phyloP scores from a whole-genome alignment of 2,113 vertebrate species.

The Malurus cyaneus region DNA sequence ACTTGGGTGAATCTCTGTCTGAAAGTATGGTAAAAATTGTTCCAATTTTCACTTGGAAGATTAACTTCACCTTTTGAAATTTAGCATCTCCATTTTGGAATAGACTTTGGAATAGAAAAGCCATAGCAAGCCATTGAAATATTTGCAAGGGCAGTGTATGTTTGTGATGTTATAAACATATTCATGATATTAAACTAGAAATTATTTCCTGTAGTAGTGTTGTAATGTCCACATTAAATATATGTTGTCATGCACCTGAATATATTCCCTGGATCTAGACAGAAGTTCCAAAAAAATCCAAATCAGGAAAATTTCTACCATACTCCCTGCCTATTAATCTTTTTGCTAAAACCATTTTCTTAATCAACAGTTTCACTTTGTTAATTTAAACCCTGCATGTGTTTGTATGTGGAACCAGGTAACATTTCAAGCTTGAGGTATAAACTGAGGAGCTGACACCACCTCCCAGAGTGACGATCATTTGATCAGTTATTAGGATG shows the following conservation, averaged over 20 bases:
- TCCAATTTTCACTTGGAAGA: neutral
- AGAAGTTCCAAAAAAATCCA: neutral
- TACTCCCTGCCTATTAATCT: neutral
- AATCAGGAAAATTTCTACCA: neutral
- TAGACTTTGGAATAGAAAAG: neutral
- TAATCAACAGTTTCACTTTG: neutral
- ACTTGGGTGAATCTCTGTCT: neutral
- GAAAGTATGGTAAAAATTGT: neutral
- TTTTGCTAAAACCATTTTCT: neutral
- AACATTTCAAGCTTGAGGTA: neutral
- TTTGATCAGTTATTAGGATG: neutral
- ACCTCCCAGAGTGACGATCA: neutral
- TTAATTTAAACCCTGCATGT: neutral
- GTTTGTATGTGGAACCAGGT: neutral
- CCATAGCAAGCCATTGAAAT: neutral
- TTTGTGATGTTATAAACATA: neutral
- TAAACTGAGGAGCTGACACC: neutral
- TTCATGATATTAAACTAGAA: neutral
- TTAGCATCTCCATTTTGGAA: neutral
- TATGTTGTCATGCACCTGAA: neutral
- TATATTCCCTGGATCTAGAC: neutral
- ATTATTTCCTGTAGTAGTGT: neutral
- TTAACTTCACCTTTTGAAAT: neutral
- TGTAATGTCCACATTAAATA: neutral
- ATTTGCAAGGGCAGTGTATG: neutral